Evolutionary conservation across 2,888 invertebrate genomes (phyloP), one percentile per base, ranked within the genome.

Genomic region (Epinotia nisella): DNA sequence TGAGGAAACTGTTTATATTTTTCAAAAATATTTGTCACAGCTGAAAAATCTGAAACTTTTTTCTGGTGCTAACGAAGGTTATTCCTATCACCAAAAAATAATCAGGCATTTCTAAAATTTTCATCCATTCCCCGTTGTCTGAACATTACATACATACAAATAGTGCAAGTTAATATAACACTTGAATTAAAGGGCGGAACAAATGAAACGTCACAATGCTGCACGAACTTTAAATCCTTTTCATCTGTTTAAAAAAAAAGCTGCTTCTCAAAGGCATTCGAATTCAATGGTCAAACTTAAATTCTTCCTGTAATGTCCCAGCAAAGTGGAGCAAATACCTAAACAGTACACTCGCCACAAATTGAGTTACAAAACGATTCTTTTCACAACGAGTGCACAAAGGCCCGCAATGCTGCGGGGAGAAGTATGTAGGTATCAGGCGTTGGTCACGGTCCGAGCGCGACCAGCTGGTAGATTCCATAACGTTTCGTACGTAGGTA

Each of bases 281-380:
- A 45, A 49, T 17, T 13, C 17, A 10, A 19, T 65, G 21, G 7
- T 35, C 19, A 39, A 15, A 19, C 65, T 35, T 53, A 53, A 55
- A 55, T 56, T 41, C 21, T 55, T 19, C 21, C 39, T 39, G n/a
- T 11, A 29, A 24, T 55, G 55, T 56, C n/a, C 39, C 11, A 39
- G 53, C 9, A 53, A 55, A 35, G 39, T 15, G 21, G 41, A 66
- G 70, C 55, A 67, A 72, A 72, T 56, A 72, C 41, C 67, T 72
- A 67, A 71, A 56, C 71, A 49, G 41, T 67, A 56, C 61, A 72
- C 73, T 73, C 59, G 68, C 68, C 68, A n/a, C 73, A 73, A 73
- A 73, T 73, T 73, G 73, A 53, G 73, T 73, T 62, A 73, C 73
- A 69, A 64, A 73, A 59, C 73, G 73, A 64, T 73, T 73, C 73